These are phyloP conservation scores for Agrotis ipsilon DNA, from an alignment of 2,888 invertebrate species.

Conservation along the genomic window DNA sequence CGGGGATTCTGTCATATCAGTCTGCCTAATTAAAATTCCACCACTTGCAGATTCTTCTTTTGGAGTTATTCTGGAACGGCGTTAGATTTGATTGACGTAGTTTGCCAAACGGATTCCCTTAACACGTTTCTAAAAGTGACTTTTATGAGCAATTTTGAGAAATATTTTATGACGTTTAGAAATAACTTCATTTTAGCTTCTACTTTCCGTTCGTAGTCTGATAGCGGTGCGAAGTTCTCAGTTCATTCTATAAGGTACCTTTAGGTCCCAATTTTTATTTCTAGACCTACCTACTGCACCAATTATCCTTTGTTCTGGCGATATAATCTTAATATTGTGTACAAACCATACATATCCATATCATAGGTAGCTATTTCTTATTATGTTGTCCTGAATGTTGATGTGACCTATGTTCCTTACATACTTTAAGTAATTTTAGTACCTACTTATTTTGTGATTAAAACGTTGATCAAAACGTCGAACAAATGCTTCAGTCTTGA, in stretches of 20 bases:
- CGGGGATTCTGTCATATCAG: too few species aligned
- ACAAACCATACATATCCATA: too few species aligned
- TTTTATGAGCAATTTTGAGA: constrained; percentile 71
- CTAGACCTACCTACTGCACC: too few species aligned
- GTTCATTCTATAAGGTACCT: not conserved
- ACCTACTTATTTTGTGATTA: too few species aligned
- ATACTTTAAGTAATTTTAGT: too few species aligned
- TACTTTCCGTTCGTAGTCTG: constrained; percentile 48
- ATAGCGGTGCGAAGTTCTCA: constrained; percentile 25
- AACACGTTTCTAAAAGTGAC: constrained; percentile 70
- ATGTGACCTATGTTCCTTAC: too few species aligned
- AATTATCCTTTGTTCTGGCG: not conserved
- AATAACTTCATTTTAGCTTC: constrained; percentile 65
- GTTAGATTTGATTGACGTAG: constrained; percentile 70
- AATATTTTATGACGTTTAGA: constrained; percentile 71
- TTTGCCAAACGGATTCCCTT: constrained; percentile 71
- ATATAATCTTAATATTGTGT: too few species aligned
- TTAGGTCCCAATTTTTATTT: not conserved
- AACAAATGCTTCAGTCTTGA: not conserved
- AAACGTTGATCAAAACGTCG: not conserved
- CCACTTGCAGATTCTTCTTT: constrained; percentile 39
- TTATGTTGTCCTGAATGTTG: too few species aligned
- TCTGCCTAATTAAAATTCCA: not conserved
- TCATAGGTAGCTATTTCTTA: not conserved
- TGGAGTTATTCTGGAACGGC: constrained; percentile 44